A percentile compares a stretch with the other conserved stretches of the same genome.
Conservation (phyloP, 2,888 invertebrate species). For the Megaustenia siamemsis region DNA sequence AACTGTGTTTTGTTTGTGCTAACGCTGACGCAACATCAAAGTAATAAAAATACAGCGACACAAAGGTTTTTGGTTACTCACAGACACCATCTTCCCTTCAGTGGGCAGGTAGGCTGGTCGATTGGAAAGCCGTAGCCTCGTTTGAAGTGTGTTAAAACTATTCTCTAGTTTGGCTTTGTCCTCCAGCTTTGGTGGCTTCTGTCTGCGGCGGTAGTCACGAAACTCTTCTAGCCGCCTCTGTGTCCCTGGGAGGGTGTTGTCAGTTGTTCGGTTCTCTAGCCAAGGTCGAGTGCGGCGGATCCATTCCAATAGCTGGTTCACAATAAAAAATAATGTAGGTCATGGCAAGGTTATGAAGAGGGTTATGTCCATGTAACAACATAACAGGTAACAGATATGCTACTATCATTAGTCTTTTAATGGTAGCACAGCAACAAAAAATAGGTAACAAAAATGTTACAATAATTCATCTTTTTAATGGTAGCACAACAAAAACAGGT, state of each 20-base stretch:
- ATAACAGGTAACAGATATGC: no score
- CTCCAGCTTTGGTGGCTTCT: slow-evolving; percentile 99
- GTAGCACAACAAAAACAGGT: no score
- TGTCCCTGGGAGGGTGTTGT: slow-evolving; percentile 97
- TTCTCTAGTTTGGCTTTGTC: slow-evolving; percentile 99
- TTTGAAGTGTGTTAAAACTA: slow-evolving; percentile 99
- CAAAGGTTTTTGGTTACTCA: slow-evolving; percentile 82
- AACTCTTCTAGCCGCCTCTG: slow-evolving; percentile 99
- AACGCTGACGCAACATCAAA: neutral
- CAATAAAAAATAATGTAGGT: neutral
- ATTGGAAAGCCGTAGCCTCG: slow-evolving; percentile 97
- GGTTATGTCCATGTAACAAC: no score
- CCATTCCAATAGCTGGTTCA: slow-evolving; percentile 94
- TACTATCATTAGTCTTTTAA: no score
- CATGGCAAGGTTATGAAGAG: neutral
- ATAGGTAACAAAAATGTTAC: no score
- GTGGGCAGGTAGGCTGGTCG: slow-evolving; percentile 99
- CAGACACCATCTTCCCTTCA: slow-evolving; percentile 98
- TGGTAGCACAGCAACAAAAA: no score
- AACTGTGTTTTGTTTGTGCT: no score
- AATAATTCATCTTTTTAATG: no score
- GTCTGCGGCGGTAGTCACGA: slow-evolving; percentile 98
- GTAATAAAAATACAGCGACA: neutral
- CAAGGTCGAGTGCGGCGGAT: slow-evolving; percentile 97
- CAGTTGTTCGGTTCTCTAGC: slow-evolving; percentile 85